phyloP scores from a whole-genome alignment of 2,797 vertebrate species.

The Acrossocheilus wenchowensis region DNA sequence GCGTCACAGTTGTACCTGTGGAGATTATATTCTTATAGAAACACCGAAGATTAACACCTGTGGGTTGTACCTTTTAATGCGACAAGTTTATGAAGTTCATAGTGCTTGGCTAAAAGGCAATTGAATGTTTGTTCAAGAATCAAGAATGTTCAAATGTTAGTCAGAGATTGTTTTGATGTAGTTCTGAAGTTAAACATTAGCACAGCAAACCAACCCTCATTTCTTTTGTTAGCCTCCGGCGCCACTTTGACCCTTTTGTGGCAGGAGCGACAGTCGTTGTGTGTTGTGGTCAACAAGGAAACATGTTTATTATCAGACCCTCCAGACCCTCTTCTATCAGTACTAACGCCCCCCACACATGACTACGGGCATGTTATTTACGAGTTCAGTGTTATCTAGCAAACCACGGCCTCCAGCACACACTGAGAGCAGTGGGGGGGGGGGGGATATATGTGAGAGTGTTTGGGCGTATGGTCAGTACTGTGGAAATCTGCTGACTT shows the following conservation, averaged over 20 bases:
- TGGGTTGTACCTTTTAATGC: neutral
- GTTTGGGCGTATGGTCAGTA: conserved; percentile 29
- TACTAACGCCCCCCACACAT: conserved; percentile 7
- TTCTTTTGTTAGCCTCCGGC: neutral
- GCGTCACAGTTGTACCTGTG: neutral
- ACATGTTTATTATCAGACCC: conserved; percentile 39
- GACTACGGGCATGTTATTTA: conserved; percentile 27
- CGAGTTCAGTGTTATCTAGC: conserved; percentile 13
- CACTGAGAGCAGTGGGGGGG: neutral
- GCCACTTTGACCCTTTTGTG: neutral
- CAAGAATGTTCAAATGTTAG: neutral
- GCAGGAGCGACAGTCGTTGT: neutral
- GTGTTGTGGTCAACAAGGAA: conserved; percentile 1
- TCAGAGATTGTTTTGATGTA: neutral
- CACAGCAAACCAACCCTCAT: neutral
- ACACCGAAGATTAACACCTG: neutral
- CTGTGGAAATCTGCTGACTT: conserved; percentile 47
- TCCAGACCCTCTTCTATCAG: conserved; percentile 42
- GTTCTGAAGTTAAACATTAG: conserved; percentile 2
- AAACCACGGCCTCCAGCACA: neutral
- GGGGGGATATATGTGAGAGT: neutral
- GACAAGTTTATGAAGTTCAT: neutral
- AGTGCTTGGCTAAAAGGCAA: neutral
- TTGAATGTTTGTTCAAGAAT: neutral
- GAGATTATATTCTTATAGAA: neutral